Percentiles rank a stretch among this genome's conserved stretches.
phyloP scores from a whole-genome alignment of 1,140 invertebrate genomes.

The Aphelenchoides fujianensis region DNA sequence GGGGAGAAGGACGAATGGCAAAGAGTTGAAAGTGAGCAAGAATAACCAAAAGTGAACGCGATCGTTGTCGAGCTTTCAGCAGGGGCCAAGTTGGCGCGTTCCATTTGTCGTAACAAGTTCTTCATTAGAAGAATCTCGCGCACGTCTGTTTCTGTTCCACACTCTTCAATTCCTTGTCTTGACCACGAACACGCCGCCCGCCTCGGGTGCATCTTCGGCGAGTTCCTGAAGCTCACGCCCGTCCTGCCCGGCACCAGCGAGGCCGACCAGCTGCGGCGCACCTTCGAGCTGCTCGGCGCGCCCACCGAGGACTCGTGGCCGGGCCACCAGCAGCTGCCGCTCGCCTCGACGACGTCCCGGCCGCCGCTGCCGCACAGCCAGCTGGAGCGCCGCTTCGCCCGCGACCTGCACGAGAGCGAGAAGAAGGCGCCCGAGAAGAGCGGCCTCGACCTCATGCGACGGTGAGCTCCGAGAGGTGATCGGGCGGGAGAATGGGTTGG shows the following conservation, averaged over 20 bases:
- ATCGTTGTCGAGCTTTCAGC: too few relatives aligned
- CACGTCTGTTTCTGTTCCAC: too few relatives aligned
- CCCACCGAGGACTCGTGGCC: constrained; percentile 93
- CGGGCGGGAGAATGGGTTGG: constrained; percentile 54
- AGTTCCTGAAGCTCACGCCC: constrained; percentile 88
- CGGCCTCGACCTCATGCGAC: constrained; percentile 9
- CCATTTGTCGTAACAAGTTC: too few relatives aligned
- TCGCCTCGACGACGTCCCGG: constrained; percentile 58
- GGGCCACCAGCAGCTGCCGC: constrained; percentile 81
- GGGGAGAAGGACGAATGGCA: too few relatives aligned
- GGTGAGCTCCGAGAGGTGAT: neutral
- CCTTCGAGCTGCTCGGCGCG: constrained; percentile 84
- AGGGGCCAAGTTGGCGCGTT: too few relatives aligned
- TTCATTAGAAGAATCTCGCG: too few relatives aligned
- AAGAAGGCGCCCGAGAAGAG: constrained; percentile 75
- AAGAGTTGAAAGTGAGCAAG: too few relatives aligned
- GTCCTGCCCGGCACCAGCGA: constrained; percentile 81
- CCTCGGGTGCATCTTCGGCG: constrained; percentile 97
- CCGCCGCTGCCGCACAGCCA: constrained; percentile 67
- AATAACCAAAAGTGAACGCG: too few relatives aligned
- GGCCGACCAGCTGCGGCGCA: constrained; percentile 70
- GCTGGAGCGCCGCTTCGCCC: constrained; percentile 66
- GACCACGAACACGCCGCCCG: too few relatives aligned
- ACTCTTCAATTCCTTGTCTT: too few relatives aligned
- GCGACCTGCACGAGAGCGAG: constrained; percentile 22